Evolutionary conservation across 2,888 invertebrate genomes (phyloP), one percentile per base, ranked within the genome.

Genomic region (Deroplatys truncata): DNA sequence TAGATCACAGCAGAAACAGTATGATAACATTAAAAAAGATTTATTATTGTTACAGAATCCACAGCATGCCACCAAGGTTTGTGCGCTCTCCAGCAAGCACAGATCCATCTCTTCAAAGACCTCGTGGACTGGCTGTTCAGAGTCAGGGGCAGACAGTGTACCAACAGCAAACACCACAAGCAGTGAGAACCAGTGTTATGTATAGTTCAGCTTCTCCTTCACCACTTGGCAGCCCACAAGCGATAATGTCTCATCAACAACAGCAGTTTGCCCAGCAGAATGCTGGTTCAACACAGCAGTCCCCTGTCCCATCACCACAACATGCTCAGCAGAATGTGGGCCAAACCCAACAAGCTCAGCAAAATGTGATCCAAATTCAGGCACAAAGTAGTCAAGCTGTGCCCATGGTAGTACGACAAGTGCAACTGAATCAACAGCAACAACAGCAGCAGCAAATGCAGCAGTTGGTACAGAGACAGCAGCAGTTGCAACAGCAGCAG

Each of bases 381-480:
- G 2, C 84, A n/a, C 84, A 28, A n/a, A n/a, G 15, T 28, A 29
- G 28, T n/a, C 28, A 28, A 29, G 13, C 84, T n/a, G 84, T 1
- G 4, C 28, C 28, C 4, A 84, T 84, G 84, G 8, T 84, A 25
- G 84, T 84, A 16, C 28, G 84, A 29, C 84, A 84, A 72, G 56
- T 86, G 5, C 90, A 91, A 89, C 89, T 88, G 25, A 90, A 89
- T 28, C 91, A 91, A 88, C 88, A 90, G 84, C 90, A 90, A 28
- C 91, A 94, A 92, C 94, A 94, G 9, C 95, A 95, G 91, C 92
- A 95, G 85, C 92, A 94, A 43, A 89, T 91, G 84, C 89, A 91
- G 89, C 91, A 88, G 28, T 91, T 94, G 84, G 83, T 90, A 83
- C 88, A 88, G 25, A 91, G 90, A 49, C 89, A 91, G 89, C 91